Conservation (phyloP, 2,888 invertebrate genomes). For the Helobdella robusta region DNA sequence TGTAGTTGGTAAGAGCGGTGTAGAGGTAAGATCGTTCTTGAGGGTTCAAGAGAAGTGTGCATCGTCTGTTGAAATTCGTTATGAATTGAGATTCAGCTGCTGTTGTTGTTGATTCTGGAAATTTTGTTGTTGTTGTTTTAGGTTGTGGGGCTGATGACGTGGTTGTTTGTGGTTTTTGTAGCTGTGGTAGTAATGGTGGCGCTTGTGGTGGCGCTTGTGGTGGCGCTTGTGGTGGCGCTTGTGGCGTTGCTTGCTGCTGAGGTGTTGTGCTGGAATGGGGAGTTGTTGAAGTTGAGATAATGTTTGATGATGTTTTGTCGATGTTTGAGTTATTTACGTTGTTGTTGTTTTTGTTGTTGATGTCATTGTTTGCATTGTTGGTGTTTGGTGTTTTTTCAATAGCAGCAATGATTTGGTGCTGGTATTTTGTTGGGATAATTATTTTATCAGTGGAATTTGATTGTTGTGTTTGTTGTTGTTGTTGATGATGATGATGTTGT, state of each 20-base stretch:
- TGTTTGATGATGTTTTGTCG: slow-evolving; percentile 5
- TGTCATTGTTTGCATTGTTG: slow-evolving; percentile 7
- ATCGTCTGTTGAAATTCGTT: slow-evolving; percentile 21
- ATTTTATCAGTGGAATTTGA: no score
- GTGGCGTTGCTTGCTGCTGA: no score
- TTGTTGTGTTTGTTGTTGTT: no score
- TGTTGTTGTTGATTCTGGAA: neutral
- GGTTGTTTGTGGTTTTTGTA: no score
- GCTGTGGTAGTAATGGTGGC: no score
- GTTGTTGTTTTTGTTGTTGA: slow-evolving; percentile 9
- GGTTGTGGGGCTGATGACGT: neutral
- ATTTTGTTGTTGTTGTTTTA: neutral
- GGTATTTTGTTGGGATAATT: no score
- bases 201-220: no score
- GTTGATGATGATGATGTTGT: no score
- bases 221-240: no score
- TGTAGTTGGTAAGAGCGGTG: slow-evolving; percentile 36
- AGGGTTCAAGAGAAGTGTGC: slow-evolving; percentile 21
- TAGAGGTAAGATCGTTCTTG: slow-evolving; percentile 38
- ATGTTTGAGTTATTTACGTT: neutral
- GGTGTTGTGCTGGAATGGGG: no score
- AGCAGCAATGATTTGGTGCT: no score
- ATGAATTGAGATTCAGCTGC: slow-evolving; percentile 5
- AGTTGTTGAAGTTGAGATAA: neutral
- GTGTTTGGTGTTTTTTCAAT: no score